Evolutionary conservation across 2,888 invertebrate species (phyloP).

Genomic region (Drosophila siamana): DNA sequence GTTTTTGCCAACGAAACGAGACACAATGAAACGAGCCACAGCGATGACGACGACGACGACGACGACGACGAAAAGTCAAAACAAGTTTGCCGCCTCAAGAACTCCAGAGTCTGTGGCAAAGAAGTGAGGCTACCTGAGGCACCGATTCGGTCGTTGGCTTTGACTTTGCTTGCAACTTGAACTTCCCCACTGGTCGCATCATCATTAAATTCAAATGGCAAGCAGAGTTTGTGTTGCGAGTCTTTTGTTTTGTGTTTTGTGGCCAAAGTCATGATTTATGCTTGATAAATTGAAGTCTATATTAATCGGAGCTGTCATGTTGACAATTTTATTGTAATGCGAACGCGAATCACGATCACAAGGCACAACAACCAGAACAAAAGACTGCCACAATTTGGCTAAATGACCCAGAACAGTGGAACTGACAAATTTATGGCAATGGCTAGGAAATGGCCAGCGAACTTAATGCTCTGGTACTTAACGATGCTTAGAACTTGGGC

Average conservation of each 20-base stretch:
- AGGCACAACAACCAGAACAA: slow-evolving; percentile 25
- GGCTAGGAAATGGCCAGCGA: slow-evolving; percentile 56
- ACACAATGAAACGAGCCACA: slow-evolving; percentile 32
- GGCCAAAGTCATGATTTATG: slow-evolving; percentile 62
- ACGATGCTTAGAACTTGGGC: slow-evolving; percentile 50
- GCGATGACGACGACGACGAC: too few species aligned
- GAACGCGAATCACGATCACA: slow-evolving; percentile 47
- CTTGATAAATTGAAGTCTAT: slow-evolving; percentile 68
- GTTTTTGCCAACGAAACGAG: slow-evolving; percentile 17
- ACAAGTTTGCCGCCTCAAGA: slow-evolving; percentile 54
- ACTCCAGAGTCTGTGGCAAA: slow-evolving; percentile 3
- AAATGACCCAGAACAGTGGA: slow-evolving; percentile 51
- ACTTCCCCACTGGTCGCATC: slow-evolving; percentile 20
- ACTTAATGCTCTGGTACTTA: slow-evolving; percentile 42
- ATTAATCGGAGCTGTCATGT: slow-evolving; percentile 78
- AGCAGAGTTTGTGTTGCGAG: slow-evolving; percentile 60
- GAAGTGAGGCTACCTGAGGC: slow-evolving; percentile 16
- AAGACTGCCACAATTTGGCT: slow-evolving; percentile 50
- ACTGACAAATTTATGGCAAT: slow-evolving; percentile 49
- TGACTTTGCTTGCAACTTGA: slow-evolving; percentile 35
- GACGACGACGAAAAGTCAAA: slow-evolving; percentile 47
- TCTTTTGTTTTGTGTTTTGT: slow-evolving; percentile 54
- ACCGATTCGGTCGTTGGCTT: slow-evolving; percentile 54
- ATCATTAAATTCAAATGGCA: slow-evolving; percentile 43
- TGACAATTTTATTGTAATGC: slow-evolving; percentile 76